Evolutionary conservation across 2,888 invertebrate genomes (phyloP).

Genomic region (Augochlorella aurata): DNA sequence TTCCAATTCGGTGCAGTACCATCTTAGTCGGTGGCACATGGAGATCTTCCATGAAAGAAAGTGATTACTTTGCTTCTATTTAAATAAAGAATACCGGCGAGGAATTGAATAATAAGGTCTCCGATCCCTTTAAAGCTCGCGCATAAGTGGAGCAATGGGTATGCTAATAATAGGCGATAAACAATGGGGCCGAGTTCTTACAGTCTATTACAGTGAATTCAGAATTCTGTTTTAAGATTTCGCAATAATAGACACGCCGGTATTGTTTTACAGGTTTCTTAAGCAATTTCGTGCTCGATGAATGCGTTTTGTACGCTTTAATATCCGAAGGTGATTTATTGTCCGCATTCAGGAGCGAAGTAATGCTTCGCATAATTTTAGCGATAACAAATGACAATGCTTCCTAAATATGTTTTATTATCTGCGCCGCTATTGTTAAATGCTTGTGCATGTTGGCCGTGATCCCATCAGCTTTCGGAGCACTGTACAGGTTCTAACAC

Average conservation of each 20-base stretch:
- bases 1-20: background rate
- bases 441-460: background rate
- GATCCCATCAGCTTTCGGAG: background rate
- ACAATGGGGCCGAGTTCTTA: slow-evolving; percentile 26
- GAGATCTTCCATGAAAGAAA: background rate
- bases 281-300: background rate
- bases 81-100: background rate
- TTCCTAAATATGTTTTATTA: background rate
- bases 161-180: slow-evolving; percentile 49
- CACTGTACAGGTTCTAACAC: slow-evolving; percentile 8
- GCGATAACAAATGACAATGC: background rate
- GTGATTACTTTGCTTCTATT: slow-evolving; percentile 6
- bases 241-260: slow-evolving; percentile 8
- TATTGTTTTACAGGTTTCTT: background rate
- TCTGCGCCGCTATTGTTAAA: background rate
- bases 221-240: slow-evolving; percentile 8
- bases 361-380: background rate
- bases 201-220: slow-evolving; percentile 22
- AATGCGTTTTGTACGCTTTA: slow-evolving; percentile 13
- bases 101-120: slow-evolving; percentile 5
- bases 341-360: background rate
- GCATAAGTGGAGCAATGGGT: slow-evolving; percentile 34
- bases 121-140: slow-evolving; percentile 17
- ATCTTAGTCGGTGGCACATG: background rate
- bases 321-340: background rate